Evolutionary conservation across 2,113 vertebrate genomes (phyloP).

Genomic region (Limnothrissa miodon): DNA sequence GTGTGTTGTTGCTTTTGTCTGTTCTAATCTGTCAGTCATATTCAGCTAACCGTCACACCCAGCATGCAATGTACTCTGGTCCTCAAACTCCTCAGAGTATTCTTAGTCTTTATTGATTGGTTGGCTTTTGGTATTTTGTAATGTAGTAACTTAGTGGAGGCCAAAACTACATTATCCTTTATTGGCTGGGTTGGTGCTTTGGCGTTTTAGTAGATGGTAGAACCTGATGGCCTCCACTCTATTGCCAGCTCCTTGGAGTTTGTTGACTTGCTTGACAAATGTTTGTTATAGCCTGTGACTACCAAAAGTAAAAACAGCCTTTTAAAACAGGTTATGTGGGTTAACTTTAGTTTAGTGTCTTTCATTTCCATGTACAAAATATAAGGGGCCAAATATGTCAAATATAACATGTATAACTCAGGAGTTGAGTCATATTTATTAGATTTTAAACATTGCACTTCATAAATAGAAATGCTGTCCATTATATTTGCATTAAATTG

Average conservation of each 20-base stretch:
- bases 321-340: not conserved
- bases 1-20: constrained; percentile 33
- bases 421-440: not conserved
- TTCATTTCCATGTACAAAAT: not conserved
- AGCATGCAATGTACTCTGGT: constrained; percentile 59
- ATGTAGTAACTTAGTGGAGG: constrained; percentile 1
- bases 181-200: not conserved
- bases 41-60: constrained; percentile 55
- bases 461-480: not conserved
- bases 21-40: constrained; percentile 34
- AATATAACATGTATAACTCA: not conserved
- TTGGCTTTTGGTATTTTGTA: too few relatives aligned
- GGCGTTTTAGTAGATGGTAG: not conserved
- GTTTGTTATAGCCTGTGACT: constrained; percentile 9
- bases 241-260: not conserved
- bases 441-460: not conserved
- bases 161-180: not conserved
- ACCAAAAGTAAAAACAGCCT: not conserved
- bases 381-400: not conserved
- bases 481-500: not conserved
- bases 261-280: not conserved
- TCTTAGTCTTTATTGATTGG: too few relatives aligned
- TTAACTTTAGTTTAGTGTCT: not conserved
- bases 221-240: not conserved
- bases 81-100: constrained; percentile 60